These are phyloP conservation scores for Streptopelia turtur DNA, from an alignment of 2,797 vertebrate genomes.

Conservation along the genomic window DNA sequence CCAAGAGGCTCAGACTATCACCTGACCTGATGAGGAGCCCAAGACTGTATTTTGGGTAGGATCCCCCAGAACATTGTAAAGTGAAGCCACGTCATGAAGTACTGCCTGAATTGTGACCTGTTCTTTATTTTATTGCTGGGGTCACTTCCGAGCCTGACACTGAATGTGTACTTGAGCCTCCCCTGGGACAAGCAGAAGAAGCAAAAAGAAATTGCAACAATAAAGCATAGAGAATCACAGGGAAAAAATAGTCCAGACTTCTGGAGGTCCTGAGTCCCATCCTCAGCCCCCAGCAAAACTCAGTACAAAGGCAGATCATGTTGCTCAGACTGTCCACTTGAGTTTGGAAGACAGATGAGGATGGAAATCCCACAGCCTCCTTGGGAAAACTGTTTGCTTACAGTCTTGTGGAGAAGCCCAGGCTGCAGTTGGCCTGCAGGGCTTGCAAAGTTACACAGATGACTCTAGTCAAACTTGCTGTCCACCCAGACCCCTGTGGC, in stretches of 20 bases:
- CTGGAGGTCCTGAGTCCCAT: background rate
- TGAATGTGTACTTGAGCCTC: background rate
- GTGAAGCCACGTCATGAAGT: background rate
- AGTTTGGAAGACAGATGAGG: accelerated
- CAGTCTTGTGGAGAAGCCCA: background rate
- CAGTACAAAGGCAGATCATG: background rate
- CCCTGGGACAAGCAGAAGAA: background rate
- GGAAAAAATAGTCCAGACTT: background rate
- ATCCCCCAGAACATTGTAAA: background rate
- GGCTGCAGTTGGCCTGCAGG: background rate
- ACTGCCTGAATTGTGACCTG: background rate
- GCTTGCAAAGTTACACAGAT: background rate
- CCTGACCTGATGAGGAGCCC: background rate
- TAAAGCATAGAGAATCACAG: background rate
- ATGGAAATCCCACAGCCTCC: background rate
- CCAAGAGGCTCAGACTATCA: background rate
- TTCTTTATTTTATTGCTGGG: background rate
- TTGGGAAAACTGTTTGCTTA: background rate
- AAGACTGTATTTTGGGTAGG: background rate
- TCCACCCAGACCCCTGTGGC: background rate
- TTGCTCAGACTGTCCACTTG: background rate
- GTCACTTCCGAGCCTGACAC: background rate
- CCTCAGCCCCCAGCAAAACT: background rate
- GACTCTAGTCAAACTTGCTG: background rate
- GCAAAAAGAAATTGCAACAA: background rate